A percentile compares a stretch with the other conserved stretches of the same genome.
phyloP scores from a whole-genome alignment of 2,797 vertebrate genomes.

The Hipposideros larvatus region DNA sequence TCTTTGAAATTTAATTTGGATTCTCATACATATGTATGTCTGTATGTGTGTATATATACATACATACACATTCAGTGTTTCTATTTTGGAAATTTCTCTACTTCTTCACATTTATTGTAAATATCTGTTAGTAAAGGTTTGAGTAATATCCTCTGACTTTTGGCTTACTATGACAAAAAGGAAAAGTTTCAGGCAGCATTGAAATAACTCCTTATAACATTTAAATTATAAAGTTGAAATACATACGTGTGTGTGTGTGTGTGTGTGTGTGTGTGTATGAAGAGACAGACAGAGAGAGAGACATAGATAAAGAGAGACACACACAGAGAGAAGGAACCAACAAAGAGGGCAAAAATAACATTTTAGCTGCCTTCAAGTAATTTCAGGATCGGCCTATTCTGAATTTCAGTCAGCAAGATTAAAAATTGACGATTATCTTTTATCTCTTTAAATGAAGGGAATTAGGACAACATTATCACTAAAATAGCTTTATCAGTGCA shows the following conservation, averaged over 20 bases:
- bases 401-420: slow-evolving; percentile 32
- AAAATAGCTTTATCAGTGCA: slow-evolving; percentile 21
- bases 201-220: not conserved
- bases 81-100: not conserved
- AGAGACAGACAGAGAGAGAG: not conserved
- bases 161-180: slow-evolving; percentile 59
- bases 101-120: not conserved
- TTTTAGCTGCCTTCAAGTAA: slow-evolving; percentile 44
- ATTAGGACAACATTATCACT: slow-evolving; percentile 55
- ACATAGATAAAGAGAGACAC: not conserved
- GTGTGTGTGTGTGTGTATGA: not conserved
- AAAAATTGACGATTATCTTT: slow-evolving; percentile 47
- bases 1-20: not conserved
- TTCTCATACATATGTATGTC: not conserved
- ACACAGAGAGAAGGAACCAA: not conserved
- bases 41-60: not conserved
- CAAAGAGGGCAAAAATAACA: not conserved
- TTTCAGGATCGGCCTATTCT: slow-evolving; percentile 53
- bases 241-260: too few species aligned
- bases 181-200: not conserved
- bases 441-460: slow-evolving; percentile 2
- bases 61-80: not conserved
- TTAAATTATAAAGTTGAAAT: slow-evolving; percentile 35
- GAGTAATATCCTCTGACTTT: not conserved
- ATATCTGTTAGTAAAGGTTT: not conserved